phyloP scores from a whole-genome alignment of 2,113 vertebrate genomes.

The Leucosticte australis region DNA sequence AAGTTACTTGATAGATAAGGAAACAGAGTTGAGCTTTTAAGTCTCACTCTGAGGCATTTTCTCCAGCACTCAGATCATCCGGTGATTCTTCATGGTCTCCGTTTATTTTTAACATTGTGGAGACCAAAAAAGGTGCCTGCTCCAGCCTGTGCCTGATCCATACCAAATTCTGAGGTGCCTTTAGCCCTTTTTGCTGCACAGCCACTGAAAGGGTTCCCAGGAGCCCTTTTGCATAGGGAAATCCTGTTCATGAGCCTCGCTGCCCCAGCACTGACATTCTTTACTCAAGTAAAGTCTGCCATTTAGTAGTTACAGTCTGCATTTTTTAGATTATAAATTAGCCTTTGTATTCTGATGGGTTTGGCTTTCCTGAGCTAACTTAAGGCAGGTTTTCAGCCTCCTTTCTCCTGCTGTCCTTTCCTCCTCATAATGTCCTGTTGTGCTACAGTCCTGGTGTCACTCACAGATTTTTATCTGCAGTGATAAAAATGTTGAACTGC shows the following conservation, averaged over 20 bases:
- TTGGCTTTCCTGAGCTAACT: neutral
- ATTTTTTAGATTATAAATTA: neutral
- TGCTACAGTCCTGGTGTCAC: neutral
- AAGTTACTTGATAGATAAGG: conserved; percentile 61
- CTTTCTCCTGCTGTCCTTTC: neutral
- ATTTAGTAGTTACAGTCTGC: neutral
- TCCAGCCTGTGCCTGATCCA: neutral
- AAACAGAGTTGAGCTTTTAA: conserved; percentile 65
- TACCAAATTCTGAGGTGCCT: neutral
- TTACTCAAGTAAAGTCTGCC: neutral
- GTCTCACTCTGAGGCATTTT: conserved; percentile 64
- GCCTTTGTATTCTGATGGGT: neutral
- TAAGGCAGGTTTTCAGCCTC: neutral
- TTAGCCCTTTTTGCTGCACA: neutral
- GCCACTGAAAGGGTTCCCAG: neutral
- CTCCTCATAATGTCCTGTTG: neutral
- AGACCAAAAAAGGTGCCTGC: neutral
- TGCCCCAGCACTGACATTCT: neutral
- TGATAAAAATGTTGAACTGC: conserved; percentile 51
- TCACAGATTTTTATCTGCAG: conserved; percentile 44
- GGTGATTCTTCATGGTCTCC: conserved; percentile 33
- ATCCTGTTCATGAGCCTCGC: neutral
- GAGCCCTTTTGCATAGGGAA: neutral
- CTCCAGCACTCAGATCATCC: conserved; percentile 35
- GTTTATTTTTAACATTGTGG: conserved; percentile 24